Evolutionary conservation across 2,113 vertebrate genomes (phyloP).

Genomic region (Ptyas mucosa): DNA sequence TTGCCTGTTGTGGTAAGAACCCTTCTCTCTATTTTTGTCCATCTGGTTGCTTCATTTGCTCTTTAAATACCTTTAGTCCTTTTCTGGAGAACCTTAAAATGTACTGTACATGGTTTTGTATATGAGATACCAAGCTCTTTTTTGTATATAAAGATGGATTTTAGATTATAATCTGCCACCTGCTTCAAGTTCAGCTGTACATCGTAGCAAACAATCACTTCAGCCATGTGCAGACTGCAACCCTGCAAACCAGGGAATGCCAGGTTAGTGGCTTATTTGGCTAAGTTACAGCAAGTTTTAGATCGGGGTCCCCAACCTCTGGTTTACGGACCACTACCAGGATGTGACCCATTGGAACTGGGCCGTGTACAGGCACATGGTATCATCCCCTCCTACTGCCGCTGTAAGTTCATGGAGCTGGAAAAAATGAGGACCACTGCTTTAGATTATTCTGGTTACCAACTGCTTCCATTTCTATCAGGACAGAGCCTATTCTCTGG

Average conservation of each 20-base stretch:
- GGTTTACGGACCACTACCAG: not conserved
- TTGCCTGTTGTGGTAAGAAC: not conserved
- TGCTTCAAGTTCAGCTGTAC: not conserved
- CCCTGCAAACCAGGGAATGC: not conserved
- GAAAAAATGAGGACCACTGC: not conserved
- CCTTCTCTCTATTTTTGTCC: not conserved
- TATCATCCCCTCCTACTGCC: not conserved
- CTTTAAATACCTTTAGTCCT: not conserved
- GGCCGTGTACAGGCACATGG: not conserved
- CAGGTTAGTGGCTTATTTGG: not conserved
- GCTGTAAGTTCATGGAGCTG: fast-evolving
- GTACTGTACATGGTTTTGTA: not conserved
- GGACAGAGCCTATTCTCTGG: not conserved
- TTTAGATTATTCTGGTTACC: not conserved
- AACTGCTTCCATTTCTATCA: not conserved
- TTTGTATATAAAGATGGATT: not conserved
- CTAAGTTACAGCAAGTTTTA: not conserved
- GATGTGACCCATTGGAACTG: not conserved
- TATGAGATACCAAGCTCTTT: not conserved
- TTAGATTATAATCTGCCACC: not conserved
- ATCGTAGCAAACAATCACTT: not conserved
- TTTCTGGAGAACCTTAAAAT: not conserved
- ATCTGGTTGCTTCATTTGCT: too few relatives aligned
- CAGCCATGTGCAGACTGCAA: not conserved
- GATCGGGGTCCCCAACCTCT: not conserved